phyloP scores from a whole-genome alignment of 2,888 invertebrate species.

The Erannis defoliaria region DNA sequence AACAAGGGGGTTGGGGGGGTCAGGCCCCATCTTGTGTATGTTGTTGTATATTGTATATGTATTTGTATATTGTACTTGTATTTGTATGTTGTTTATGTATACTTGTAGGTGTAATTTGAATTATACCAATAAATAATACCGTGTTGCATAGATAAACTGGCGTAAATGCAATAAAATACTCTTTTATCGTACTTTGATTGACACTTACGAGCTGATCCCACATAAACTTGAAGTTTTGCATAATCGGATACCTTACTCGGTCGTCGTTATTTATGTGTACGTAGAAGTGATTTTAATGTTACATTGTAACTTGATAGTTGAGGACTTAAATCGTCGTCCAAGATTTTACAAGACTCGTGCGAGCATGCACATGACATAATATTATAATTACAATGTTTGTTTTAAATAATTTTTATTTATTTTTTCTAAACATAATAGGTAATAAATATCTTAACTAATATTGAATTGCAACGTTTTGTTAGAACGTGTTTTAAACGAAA shows the following conservation, averaged over 20 bases:
- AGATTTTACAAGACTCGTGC: too few species aligned
- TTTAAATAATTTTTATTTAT: too few species aligned
- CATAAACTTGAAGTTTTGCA: slow-evolving; percentile 18
- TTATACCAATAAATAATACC: background rate
- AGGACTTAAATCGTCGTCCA: background rate
- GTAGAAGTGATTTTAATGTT: background rate
- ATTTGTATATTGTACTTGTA: background rate
- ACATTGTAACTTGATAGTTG: background rate
- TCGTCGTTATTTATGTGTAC: background rate
- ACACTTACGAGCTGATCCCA: slow-evolving; percentile 18
- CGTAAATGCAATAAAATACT: slow-evolving; percentile 16
- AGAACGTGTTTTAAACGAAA: too few species aligned
- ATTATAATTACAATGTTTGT: too few species aligned
- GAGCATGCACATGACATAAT: too few species aligned
- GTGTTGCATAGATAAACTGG: slow-evolving; percentile 4
- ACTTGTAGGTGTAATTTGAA: background rate
- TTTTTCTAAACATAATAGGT: too few species aligned
- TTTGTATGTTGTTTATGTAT: too few species aligned
- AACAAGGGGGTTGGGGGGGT: too few species aligned
- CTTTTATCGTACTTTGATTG: slow-evolving; percentile 14
- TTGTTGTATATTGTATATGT: too few species aligned
- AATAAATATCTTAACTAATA: too few species aligned
- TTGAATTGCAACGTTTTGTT: too few species aligned
- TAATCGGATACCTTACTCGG: slow-evolving; percentile 7
- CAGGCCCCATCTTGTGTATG: too few species aligned